Conservation (phyloP, 2,113 vertebrate genomes). For the Pipa parva region DNA sequence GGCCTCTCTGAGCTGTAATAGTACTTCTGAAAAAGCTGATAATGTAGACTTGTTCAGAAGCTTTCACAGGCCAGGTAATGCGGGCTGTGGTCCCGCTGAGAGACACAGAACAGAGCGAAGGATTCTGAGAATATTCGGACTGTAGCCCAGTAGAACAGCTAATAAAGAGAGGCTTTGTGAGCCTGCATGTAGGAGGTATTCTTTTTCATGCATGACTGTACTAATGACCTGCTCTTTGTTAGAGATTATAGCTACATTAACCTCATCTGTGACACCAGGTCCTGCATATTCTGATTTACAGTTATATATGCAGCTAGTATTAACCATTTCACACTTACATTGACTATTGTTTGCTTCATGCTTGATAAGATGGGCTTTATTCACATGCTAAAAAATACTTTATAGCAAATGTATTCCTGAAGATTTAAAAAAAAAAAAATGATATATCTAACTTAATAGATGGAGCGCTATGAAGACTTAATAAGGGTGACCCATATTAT, state of each 20-base stretch:
- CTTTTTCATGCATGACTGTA: conserved; percentile 21
- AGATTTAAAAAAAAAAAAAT: too few species aligned
- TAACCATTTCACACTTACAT: conserved; percentile 7
- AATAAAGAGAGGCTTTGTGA: conserved; percentile 4
- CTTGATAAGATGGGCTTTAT: too few species aligned
- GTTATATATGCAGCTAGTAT: neutral
- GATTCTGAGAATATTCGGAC: conserved; percentile 11
- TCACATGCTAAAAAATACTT: too few species aligned
- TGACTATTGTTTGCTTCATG: too few species aligned
- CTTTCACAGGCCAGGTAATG: conserved; percentile 37
- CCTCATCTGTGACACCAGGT: conserved; percentile 7
- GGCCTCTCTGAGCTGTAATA: conserved; percentile 30
- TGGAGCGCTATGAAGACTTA: too few species aligned
- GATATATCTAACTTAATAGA: too few species aligned
- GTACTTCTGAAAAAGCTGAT: conserved; percentile 35
- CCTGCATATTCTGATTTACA: conserved; percentile 1
- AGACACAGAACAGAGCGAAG: conserved; percentile 25
- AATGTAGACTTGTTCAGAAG: conserved; percentile 32
- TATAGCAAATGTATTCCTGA: too few species aligned
- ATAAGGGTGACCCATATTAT: too few species aligned
- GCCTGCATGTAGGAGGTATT: conserved; percentile 25
- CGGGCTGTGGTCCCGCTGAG: conserved; percentile 8
- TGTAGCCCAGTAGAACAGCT: conserved; percentile 25
- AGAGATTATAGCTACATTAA: conserved; percentile 28
- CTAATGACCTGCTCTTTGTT: conserved; percentile 24